Evolutionary conservation across 2,888 invertebrate genomes (phyloP), one percentile per base, ranked within the genome.

Genomic region (Palloptera scutellata): DNA sequence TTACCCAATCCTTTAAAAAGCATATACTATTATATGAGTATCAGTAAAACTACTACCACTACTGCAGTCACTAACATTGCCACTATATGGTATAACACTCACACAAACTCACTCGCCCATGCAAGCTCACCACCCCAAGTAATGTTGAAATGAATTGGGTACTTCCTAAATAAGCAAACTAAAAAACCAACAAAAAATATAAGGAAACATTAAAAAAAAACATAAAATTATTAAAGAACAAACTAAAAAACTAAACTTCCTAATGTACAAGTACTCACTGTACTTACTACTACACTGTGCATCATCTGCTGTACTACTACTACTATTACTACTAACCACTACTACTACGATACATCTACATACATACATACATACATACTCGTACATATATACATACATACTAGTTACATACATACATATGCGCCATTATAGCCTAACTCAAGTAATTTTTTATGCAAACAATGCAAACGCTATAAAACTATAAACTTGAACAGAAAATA

Each of bases 181-280:
- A 42, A 43, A 57, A 10, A 57, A 57, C 12, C 1, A 41, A 59
- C 13, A 59, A 12, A 15, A 1, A 59, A 58, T 1, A 19, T 43
- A 19, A 8, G 15, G 40, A 30, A 15, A 60, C 53, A n/a, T n/a
- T n/a, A 53, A 19, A 12, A 60, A 60, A 48, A 10, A 40, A 13
- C 58, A 30, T 2, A 48, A 61, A 40, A 48, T n/a, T n/a, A 59
- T 19, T 64, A 67, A 69, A 67, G 54, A 55, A 66, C 69, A 64
- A 67, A 62, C 65, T 64, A 64, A 64, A 63, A 69, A 70, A 69
- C 67, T 67, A 69, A 69, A 67, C 69, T 66, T 64, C 67, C 57
- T 67, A 72, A 48, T 19, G 61, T 40, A 61, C 51, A 52, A 61
- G 66, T 61, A 30, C 30, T 30, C 30, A 30, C 30, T 30, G 30